These are phyloP conservation scores for Lithophane leautieri DNA, from an alignment of 2,888 invertebrate genomes.

Conservation along the genomic window DNA sequence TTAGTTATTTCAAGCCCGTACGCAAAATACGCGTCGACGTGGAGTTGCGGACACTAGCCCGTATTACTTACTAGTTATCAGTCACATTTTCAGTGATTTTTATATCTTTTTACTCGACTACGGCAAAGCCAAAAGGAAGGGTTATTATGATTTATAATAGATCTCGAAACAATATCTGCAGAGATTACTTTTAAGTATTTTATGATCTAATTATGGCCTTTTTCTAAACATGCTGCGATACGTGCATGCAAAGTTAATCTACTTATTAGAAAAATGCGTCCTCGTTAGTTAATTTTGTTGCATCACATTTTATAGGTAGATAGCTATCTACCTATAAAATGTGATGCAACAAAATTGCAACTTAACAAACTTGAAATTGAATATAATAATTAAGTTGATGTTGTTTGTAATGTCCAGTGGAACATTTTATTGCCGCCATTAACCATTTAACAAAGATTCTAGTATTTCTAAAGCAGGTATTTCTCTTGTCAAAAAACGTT, in stretches of 20 bases:
- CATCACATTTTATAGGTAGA: background rate
- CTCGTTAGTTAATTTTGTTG: background rate
- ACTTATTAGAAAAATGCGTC: background rate
- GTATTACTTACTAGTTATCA: background rate
- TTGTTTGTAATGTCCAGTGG: background rate
- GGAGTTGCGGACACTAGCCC: background rate
- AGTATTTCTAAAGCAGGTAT: no score
- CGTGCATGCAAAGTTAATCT: background rate
- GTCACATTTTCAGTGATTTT: background rate
- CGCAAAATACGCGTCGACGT: background rate
- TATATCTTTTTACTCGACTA: background rate
- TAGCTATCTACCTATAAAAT: background rate
- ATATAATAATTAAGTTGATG: background rate
- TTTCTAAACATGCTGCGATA: background rate
- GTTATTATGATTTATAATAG: background rate
- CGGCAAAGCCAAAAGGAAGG: no score
- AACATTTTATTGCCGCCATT: background rate
- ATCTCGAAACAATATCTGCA: background rate
- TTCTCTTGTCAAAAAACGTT: background rate
- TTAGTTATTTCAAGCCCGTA: conserved; percentile 3
- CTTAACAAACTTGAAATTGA: background rate
- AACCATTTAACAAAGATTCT: background rate
- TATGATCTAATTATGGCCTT: background rate
- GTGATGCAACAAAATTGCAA: background rate
- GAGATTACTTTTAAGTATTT: background rate